Evolutionary conservation across 2,113 vertebrate genomes (phyloP), one percentile per base, ranked within the genome.

Genomic region (Lophius piscatorius): DNA sequence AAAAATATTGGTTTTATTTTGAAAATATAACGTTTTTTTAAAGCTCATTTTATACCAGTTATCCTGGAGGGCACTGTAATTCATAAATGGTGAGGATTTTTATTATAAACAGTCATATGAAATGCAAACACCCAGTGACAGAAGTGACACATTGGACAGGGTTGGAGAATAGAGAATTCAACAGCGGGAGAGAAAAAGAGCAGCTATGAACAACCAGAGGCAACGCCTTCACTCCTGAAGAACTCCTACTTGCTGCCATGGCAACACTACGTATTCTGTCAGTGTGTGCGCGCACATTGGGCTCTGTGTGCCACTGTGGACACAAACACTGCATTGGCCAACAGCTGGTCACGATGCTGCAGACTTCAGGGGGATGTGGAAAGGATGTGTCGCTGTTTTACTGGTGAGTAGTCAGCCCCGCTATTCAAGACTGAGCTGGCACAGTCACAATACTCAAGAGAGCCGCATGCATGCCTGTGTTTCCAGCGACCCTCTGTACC

Each of bases 271-370:
- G 58, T 72, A 65, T 39, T 58, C 61, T 14, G 26, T 29, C 13
- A 8, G 45, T 62, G 70, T 42, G 72, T 18, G 71, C 44, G 65
- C 68, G 48, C 78, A 63, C 60, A 23, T 49, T 21, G 9, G 21
- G 62, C 46, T 77, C 9, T 17, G 74, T 56, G 78, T 80, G 70
- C 55, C 40, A 41, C 36, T 2, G 48, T 52, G 65, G 58, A 83
- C 63, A 68, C 35, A 23, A 18, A 65, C 69, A 41, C 57, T 14
- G 78, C 74, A 58, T 76, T 68, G 62, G 64, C 70, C 74, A 79
- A 79, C 86, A 87, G 86, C 86, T 82, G 81, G 78, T 82, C 81
- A 63, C 64, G 44, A 71, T 71, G 78, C 80, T 63, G 83, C 88
- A 84, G 74, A 78, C 71, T 86, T 79, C 59, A 61, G 74, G 68